These are phyloP conservation scores for Epizoanthus ramosus DNA, from an alignment of 92 coral and sea anemone species.

Conservation along the genomic window DNA sequence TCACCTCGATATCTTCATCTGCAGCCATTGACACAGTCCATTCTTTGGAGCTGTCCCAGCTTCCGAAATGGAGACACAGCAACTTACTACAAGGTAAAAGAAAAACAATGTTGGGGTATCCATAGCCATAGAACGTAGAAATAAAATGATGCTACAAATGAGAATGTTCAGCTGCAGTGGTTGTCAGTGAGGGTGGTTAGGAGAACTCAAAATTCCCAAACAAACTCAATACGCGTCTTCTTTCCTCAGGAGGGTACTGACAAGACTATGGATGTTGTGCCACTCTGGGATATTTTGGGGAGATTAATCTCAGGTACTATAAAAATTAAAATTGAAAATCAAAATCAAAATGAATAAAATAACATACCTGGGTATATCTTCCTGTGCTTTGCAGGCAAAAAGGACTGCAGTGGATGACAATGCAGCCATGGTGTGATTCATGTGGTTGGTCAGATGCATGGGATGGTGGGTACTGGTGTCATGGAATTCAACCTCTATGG, in stretches of 20 bases:
- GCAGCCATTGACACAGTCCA: slow-evolving; percentile 83
- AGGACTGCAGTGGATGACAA: slow-evolving; percentile 82
- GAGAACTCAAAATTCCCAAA: not conserved
- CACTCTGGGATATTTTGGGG: too few species aligned
- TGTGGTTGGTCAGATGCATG: slow-evolving; percentile 85
- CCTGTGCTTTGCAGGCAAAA: slow-evolving; percentile 87
- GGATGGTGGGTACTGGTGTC: slow-evolving; percentile 94
- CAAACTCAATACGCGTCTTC: too few species aligned
- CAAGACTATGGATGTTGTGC: too few species aligned
- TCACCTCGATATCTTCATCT: slow-evolving; percentile 87
- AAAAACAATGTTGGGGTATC: not conserved
- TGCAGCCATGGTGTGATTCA: slow-evolving; percentile 97
- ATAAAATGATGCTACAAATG: too few species aligned
- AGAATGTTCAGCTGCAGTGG: too few species aligned
- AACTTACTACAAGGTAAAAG: slow-evolving; percentile 65
- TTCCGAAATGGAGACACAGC: slow-evolving; percentile 95
- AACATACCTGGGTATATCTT: slow-evolving; percentile 81
- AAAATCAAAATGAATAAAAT: too few species aligned
- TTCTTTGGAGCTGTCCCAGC: slow-evolving; percentile 97
- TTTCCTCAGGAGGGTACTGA: too few species aligned
- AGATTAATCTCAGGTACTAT: too few species aligned
- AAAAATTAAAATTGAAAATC: too few species aligned
- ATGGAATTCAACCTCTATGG: slow-evolving; percentile 96
- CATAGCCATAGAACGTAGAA: too few species aligned
- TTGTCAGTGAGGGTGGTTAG: not conserved